Conservation (phyloP, 2,888 invertebrate species). For the Scotopteryx bipunctaria region DNA sequence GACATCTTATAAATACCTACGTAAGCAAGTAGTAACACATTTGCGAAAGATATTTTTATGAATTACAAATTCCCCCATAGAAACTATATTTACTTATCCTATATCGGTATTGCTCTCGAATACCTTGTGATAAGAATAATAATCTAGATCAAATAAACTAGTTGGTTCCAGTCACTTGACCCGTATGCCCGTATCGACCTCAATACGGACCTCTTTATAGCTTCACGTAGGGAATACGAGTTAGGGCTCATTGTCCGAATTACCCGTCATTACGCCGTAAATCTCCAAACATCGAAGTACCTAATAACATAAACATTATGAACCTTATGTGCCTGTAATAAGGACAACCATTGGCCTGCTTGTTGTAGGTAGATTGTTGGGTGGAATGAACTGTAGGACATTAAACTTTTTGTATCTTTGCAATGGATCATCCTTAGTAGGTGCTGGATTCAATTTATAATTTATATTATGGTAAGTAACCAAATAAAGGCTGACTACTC, state of each 20-base stretch:
- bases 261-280: slow-evolving; percentile 41
- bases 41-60: too few relatives aligned
- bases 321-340: slow-evolving; percentile 22
- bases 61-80: too few relatives aligned
- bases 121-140: background rate
- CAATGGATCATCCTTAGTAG: slow-evolving; percentile 34
- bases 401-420: slow-evolving; percentile 40
- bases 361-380: slow-evolving; percentile 25
- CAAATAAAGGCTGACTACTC: slow-evolving; percentile 6
- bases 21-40: too few relatives aligned
- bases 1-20: too few relatives aligned
- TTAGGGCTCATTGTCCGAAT: slow-evolving; percentile 43
- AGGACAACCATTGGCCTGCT: slow-evolving; percentile 6
- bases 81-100: background rate
- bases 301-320: background rate
- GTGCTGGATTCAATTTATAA: slow-evolving; percentile 23
- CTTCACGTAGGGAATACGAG: slow-evolving; percentile 32
- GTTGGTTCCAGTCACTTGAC: slow-evolving; percentile 14
- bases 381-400: slow-evolving; percentile 49
- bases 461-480: background rate
- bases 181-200: slow-evolving; percentile 27
- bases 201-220: slow-evolving; percentile 33
- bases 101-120: background rate
- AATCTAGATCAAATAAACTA: too few relatives aligned
- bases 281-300: slow-evolving; percentile 22